These are phyloP conservation scores for Eupithecia insigniata DNA, from an alignment of 2,888 invertebrate species.

Conservation along the genomic window DNA sequence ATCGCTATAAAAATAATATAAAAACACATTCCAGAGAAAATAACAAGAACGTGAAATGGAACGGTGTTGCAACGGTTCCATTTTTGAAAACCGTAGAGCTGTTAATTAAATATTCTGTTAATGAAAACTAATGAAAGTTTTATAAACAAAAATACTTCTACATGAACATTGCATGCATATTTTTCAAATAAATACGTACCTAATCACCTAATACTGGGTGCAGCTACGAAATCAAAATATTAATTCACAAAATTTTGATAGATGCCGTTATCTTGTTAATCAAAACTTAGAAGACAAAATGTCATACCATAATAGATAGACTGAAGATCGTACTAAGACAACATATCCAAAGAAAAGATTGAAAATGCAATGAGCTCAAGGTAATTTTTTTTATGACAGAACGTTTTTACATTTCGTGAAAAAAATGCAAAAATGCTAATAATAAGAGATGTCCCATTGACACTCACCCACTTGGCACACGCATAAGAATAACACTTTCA, in stretches of 20 bases:
- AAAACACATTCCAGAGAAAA: conserved; percentile 40
- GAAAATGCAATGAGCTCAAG: conserved; percentile 11
- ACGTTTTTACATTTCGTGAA: conserved; percentile 24
- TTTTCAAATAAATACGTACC: neutral
- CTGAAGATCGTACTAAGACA: no score
- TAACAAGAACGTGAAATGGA: conserved; percentile 34
- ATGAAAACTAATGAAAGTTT: neutral
- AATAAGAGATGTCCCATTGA: conserved; percentile 65
- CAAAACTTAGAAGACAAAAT: neutral
- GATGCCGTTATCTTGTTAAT: no score
- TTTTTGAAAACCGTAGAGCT: conserved; percentile 22
- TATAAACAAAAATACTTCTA: neutral
- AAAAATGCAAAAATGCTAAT: conserved; percentile 44
- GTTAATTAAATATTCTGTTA: conserved; percentile 14
- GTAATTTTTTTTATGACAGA: conserved; percentile 22
- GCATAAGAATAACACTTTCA: conserved; percentile 49
- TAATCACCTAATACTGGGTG: neutral
- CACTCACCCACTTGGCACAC: conserved; percentile 80
- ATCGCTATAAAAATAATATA: conserved; percentile 46
- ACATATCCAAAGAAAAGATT: neutral
- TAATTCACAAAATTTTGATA: neutral
- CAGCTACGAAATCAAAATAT: neutral
- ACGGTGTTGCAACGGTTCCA: conserved; percentile 40
- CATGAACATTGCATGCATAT: neutral
- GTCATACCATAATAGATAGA: neutral